Percentiles rank a stretch among this genome's conserved stretches.
Conservation (phyloP, 2,113 vertebrate species). For the Trinectes maculatus region DNA sequence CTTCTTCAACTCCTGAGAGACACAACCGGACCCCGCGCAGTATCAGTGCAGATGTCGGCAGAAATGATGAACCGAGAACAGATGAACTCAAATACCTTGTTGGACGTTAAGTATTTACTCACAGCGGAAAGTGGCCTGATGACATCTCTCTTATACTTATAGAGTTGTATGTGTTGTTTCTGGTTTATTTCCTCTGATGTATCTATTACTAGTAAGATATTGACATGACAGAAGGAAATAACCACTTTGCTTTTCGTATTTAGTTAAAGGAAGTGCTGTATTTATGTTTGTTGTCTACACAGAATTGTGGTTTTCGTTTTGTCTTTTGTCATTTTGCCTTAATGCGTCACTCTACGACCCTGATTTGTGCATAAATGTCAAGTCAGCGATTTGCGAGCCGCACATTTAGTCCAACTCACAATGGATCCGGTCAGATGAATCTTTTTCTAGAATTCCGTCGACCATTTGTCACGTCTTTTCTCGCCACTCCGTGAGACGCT, state of each 20-base stretch:
- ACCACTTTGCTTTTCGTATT: no score
- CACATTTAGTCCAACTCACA: neutral
- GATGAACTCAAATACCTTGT: neutral
- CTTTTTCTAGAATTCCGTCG: constrained; percentile 11
- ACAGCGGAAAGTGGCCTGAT: neutral
- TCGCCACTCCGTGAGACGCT: constrained; percentile 38
- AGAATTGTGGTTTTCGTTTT: neutral
- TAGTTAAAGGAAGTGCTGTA: no score
- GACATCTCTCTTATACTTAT: no score
- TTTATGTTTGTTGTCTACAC: no score
- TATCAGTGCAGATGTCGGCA: neutral
- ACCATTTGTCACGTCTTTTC: constrained; percentile 45
- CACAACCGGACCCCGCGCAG: neutral
- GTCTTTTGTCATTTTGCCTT: neutral
- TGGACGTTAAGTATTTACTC: no score
- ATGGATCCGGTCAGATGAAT: constrained; percentile 15
- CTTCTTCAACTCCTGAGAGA: constrained; percentile 4
- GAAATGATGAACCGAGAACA: neutral
- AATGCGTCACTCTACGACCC: neutral
- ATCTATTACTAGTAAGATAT: no score
- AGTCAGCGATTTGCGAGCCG: neutral
- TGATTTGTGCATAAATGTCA: neutral
- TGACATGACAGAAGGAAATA: no score
- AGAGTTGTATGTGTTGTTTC: no score
- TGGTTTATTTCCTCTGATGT: no score